Percentiles rank a stretch among this genome's conserved stretches.
phyloP scores from a whole-genome alignment of 2,113 vertebrate species.

The Hypanus sabinus region DNA sequence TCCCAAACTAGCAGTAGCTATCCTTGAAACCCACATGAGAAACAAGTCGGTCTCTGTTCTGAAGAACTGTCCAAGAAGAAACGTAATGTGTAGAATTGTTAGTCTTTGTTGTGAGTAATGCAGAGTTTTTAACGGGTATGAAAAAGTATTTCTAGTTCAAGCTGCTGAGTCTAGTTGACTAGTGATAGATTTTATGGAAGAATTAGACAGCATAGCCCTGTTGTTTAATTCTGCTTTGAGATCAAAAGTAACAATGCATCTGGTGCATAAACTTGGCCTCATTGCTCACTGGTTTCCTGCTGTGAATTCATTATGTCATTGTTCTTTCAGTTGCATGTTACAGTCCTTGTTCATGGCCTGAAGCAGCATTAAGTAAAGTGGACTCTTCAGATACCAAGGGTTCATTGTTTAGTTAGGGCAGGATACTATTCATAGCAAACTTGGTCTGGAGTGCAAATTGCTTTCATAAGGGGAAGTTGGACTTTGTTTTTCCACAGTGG shows the following conservation, averaged over 20 bases:
- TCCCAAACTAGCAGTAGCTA: no score
- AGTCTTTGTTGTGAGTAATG: background rate
- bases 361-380: constrained; percentile 40
- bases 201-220: constrained; percentile 36
- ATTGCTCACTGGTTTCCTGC: constrained; percentile 47
- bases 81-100: background rate
- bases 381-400: constrained; percentile 35
- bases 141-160: constrained; percentile 36
- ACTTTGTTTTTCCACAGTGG: constrained; percentile 22
- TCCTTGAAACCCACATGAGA: no score
- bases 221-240: constrained; percentile 36
- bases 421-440: constrained; percentile 32
- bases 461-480: constrained; percentile 22
- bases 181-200: constrained; percentile 34
- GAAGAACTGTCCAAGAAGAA: background rate
- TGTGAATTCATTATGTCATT: constrained; percentile 52
- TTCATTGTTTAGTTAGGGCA: constrained; percentile 22
- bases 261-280: constrained; percentile 41
- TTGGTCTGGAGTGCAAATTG: constrained; percentile 17
- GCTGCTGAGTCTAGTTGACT: constrained; percentile 18
- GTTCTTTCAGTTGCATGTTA: constrained; percentile 47
- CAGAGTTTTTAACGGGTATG: constrained; percentile 33
- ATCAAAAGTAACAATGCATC: constrained; percentile 35
- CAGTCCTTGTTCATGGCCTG: constrained; percentile 40
- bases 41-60: no score